Evolutionary conservation across 2,113 vertebrate genomes (phyloP).

Genomic region (Asarcornis scutulata): DNA sequence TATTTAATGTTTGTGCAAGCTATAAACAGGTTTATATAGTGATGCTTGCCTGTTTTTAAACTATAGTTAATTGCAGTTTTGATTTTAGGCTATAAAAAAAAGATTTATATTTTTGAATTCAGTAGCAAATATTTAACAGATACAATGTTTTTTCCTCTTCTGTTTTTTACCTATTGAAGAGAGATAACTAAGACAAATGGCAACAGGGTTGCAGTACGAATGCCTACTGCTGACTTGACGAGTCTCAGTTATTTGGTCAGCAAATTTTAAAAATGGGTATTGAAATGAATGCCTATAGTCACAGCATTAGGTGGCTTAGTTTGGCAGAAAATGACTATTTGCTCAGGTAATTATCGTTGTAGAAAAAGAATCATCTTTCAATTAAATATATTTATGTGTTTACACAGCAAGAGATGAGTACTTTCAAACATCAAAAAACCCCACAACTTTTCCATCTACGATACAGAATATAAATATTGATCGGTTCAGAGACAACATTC

Average conservation of each 20-base stretch:
- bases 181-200: background rate
- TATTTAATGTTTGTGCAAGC: no score
- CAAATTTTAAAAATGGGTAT: background rate
- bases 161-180: background rate
- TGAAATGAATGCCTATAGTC: background rate
- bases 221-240: background rate
- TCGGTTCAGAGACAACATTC: no score
- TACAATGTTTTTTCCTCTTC: background rate
- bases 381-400: background rate
- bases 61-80: background rate
- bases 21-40: background rate
- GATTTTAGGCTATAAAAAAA: background rate
- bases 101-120: background rate
- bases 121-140: background rate
- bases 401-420: background rate
- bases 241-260: background rate
- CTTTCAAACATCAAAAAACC: background rate
- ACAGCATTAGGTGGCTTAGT: background rate
- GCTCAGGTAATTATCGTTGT: background rate
- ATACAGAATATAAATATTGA: fast-evolving
- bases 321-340: background rate
- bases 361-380: background rate
- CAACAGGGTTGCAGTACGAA: background rate
- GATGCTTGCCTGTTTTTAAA: background rate
- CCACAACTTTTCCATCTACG: background rate